Conservation (phyloP, 2,113 vertebrate species). For the Spilogale gracilis region DNA sequence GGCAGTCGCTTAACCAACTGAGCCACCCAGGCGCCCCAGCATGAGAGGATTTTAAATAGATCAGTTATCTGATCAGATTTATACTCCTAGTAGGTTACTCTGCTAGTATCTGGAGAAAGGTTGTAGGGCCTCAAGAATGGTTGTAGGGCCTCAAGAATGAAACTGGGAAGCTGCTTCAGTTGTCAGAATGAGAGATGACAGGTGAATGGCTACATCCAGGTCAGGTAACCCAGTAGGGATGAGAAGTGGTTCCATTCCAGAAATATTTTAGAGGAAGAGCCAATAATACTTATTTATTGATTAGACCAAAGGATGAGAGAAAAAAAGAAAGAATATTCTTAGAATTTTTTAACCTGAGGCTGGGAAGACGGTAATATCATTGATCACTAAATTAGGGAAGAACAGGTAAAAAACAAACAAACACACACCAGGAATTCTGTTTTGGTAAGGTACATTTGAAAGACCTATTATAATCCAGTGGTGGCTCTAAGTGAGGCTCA, state of each 20-base stretch:
- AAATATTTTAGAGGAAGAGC: not conserved
- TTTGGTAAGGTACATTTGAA: not conserved
- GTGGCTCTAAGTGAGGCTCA: not conserved
- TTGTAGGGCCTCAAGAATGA: not conserved
- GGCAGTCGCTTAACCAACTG: no score
- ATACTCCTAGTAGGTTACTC: not conserved
- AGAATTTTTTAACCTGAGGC: not conserved
- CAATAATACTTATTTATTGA: not conserved
- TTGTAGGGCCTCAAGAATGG: not conserved
- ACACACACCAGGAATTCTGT: not conserved
- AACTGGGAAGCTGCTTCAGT: not conserved
- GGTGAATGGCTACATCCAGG: not conserved
- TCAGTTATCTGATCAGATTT: not conserved
- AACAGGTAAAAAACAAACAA: not conserved
- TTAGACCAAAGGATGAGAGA: not conserved
- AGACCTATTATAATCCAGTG: not conserved
- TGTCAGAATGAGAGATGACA: not conserved
- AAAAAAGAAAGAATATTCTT: not conserved
- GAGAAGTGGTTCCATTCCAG: not conserved
- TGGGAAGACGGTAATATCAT: not conserved
- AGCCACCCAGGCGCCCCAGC: no score
- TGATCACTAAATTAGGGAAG: not conserved
- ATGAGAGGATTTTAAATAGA: constrained; percentile 33
- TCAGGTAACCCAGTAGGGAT: not conserved
- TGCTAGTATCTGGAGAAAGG: not conserved